Evolutionary conservation across 30 jellyfish, hydroid and myxozoan genomes (phyloP).

Genomic region (Pelagia noctiluca): DNA sequence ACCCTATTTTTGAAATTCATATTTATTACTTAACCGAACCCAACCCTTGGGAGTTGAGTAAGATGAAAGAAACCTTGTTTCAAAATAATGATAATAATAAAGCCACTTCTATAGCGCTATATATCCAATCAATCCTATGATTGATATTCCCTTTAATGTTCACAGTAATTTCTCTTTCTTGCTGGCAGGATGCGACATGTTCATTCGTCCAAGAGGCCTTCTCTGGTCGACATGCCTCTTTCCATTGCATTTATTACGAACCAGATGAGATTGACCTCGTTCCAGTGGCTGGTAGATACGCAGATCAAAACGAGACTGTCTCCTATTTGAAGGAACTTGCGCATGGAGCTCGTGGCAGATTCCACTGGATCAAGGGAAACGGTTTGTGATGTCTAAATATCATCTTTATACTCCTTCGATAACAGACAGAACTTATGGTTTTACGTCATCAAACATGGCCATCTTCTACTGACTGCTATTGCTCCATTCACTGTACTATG

Average conservation of each 20-base stretch:
- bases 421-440: too few species aligned
- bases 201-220: constrained; percentile 73
- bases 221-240: constrained; percentile 63
- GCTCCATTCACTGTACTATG: neutral
- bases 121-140: too few species aligned
- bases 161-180: neutral
- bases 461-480: too few species aligned
- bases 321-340: constrained; percentile 64
- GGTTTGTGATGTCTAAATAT: constrained; percentile 60
- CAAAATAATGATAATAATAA: too few species aligned
- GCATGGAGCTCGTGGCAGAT: constrained; percentile 73
- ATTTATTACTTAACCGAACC: too few species aligned
- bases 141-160: neutral
- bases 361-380: constrained; percentile 73
- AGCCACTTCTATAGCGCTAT: too few species aligned
- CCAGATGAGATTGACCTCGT: constrained; percentile 63
- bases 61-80: too few species aligned
- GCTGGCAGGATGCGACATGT: constrained; percentile 68
- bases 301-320: constrained; percentile 60
- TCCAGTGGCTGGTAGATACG: constrained; percentile 70
- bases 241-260: constrained; percentile 77
- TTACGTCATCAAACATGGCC: too few species aligned
- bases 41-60: too few species aligned
- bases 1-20: too few species aligned
- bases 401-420: too few species aligned